Conservation (phyloP, 2,797 vertebrate species). For the Eulemur mongoz region DNA sequence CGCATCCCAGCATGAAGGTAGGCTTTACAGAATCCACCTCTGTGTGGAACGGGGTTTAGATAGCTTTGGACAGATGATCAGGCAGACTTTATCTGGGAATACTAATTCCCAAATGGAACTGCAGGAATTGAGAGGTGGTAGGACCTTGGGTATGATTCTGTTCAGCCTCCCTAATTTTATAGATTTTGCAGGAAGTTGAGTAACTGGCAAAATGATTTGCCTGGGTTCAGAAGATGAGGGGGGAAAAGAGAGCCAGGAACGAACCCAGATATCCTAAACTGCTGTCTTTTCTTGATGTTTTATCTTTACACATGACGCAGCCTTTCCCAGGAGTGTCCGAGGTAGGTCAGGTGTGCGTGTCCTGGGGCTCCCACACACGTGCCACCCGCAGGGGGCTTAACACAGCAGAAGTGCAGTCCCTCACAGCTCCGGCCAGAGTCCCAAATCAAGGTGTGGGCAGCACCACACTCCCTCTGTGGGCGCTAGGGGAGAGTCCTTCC, state of each 20-base stretch:
- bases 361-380: not conserved
- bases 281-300: not conserved
- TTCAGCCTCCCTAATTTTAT: not conserved
- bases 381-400: fast-evolving
- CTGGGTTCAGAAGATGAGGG: not conserved
- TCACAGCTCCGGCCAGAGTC: not conserved
- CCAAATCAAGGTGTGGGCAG: not conserved
- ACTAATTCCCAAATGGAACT: not conserved
- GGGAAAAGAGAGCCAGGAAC: not conserved
- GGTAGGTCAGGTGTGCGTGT: not conserved
- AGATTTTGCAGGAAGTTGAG: not conserved
- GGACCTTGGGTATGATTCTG: not conserved
- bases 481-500: not conserved
- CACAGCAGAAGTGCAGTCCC: not conserved
- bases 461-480: not conserved
- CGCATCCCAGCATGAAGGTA: not conserved
- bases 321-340: not conserved
- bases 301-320: not conserved
- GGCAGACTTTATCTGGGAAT: not conserved
- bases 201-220: not conserved
- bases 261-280: not conserved
- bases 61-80: not conserved
- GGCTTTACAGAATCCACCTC: not conserved
- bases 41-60: not conserved
- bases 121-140: not conserved